Percentiles rank a stretch among this genome's conserved stretches.
phyloP scores from a whole-genome alignment of 2,113 vertebrate species.

The Neomonachus schauinslandi region DNA sequence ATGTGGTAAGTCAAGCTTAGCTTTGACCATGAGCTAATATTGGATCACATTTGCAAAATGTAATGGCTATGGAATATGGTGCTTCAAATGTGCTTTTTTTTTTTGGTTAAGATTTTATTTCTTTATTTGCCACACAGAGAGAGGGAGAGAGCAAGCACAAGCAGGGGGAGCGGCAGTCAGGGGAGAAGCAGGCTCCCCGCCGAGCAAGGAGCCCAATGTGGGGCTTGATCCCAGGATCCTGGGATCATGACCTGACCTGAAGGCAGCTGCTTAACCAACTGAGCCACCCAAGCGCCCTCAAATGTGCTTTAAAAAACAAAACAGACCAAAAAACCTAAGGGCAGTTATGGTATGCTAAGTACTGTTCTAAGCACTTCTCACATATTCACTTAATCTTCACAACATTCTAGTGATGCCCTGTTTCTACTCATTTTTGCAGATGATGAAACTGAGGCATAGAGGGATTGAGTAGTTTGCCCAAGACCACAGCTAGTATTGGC shows the following conservation, averaged over 20 bases:
- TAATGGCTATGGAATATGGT: neutral
- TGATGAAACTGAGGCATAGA: constrained; percentile 7
- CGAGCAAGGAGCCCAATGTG: no score
- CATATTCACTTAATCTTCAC: neutral
- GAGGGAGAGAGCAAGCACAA: no score
- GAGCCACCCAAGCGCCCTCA: neutral
- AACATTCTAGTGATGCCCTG: constrained; percentile 7
- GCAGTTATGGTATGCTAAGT: neutral
- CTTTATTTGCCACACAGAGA: no score
- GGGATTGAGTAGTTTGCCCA: neutral
- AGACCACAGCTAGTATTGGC: neutral
- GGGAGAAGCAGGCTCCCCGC: no score
- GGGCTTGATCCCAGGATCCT: no score
- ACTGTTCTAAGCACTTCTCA: neutral
- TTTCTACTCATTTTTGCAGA: constrained; percentile 10
- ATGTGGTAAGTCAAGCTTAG: neutral
- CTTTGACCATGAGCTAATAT: neutral
- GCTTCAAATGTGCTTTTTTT: neutral
- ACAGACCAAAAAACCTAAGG: neutral
- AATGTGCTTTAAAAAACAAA: neutral
- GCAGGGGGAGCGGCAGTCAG: no score
- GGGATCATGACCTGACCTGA: no score
- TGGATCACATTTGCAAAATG: constrained; percentile 46
- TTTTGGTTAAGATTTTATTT: no score
- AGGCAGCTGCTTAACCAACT: no score